Conservation (phyloP, 1,140 invertebrate genomes). For the Bathynomus jamesi region DNA sequence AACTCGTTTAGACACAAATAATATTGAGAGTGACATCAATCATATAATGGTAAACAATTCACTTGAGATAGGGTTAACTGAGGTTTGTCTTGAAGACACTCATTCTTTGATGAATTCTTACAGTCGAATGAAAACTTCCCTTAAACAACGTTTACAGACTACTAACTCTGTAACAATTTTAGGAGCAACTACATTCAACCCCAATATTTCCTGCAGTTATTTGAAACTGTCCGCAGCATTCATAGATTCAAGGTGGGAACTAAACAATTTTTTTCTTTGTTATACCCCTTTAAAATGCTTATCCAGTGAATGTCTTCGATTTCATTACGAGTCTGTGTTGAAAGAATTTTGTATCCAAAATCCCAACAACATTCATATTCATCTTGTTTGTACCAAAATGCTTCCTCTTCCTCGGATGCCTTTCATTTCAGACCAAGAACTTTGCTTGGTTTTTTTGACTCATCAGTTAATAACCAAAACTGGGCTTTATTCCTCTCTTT, state of each 20-base stretch:
- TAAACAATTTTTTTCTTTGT: not conserved
- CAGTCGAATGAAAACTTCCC: not conserved
- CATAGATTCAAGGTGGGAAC: not conserved
- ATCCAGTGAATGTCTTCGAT: not conserved
- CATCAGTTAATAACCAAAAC: not conserved
- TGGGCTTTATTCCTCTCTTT: not conserved
- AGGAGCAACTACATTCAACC: not conserved
- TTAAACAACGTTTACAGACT: not conserved
- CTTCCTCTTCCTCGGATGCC: not conserved
- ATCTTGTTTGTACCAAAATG: not conserved
- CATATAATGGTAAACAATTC: too few species aligned
- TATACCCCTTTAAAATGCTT: not conserved
- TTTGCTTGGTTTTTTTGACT: not conserved
- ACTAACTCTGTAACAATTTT: not conserved
- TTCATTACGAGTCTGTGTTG: not conserved
- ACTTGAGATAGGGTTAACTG: too few species aligned
- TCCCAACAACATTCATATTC: not conserved
- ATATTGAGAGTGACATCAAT: too few species aligned
- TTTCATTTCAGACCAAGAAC: not conserved
- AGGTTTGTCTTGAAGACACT: too few species aligned
- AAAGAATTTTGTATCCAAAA: not conserved
- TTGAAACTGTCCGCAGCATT: not conserved
- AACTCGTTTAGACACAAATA: too few species aligned
- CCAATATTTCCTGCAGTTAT: not conserved
- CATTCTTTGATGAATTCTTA: too few species aligned